Conservation (phyloP, 2,113 vertebrate species). For the Corythaeola cristata region DNA sequence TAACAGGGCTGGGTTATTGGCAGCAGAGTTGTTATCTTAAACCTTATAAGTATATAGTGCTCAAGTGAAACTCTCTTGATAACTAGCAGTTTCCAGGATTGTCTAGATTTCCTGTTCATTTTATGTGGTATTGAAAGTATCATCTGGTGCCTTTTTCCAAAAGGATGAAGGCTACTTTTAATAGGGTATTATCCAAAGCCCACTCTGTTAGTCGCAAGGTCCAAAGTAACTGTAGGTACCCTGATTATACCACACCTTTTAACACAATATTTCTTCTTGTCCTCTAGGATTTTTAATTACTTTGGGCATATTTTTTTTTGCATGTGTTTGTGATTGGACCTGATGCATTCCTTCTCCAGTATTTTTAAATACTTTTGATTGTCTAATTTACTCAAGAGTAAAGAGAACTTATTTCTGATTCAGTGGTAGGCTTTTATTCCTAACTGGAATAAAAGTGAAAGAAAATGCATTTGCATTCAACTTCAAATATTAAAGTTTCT, state of each 20-base stretch:
- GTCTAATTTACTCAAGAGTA: neutral
- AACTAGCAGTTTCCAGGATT: neutral
- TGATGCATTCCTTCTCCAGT: neutral
- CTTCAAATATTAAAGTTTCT: neutral
- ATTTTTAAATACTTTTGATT: neutral
- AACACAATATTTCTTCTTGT: neutral
- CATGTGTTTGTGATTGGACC: neutral
- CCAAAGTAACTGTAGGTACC: neutral
- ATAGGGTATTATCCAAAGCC: neutral
- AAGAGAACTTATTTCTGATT: slow-evolving; percentile 10
- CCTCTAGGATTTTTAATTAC: neutral
- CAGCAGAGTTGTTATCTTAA: neutral
- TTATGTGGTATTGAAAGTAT: neutral
- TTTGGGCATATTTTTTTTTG: neutral
- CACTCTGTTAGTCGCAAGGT: fast-evolving
- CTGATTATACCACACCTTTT: neutral
- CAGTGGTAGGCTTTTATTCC: neutral
- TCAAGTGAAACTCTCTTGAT: neutral
- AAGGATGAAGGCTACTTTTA: neutral
- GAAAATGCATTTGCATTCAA: neutral
- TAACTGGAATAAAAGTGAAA: neutral
- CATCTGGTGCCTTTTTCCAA: neutral
- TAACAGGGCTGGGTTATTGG: neutral
- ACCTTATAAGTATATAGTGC: neutral
- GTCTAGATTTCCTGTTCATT: neutral